Evolutionary conservation across 2,888 invertebrate genomes (phyloP), one percentile per base, ranked within the genome.

Genomic region (Tenthredo distinguenda): DNA sequence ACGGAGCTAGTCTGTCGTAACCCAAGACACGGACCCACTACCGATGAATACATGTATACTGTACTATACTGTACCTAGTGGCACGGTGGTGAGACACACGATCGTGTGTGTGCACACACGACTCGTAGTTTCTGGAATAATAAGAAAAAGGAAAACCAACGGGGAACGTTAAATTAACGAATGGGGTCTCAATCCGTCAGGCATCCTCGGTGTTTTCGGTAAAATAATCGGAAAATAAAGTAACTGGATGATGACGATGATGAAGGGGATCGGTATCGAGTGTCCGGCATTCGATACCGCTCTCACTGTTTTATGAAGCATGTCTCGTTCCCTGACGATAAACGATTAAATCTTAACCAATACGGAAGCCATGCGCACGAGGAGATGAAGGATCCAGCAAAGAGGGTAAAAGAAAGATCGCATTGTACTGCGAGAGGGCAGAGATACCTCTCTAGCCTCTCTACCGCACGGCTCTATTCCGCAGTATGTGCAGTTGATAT

Each of bases 1-100:
- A 93, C 93, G 92, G 93, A 91, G 91, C 92, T 90, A 89, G 83
- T 87, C 92, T 93, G 92, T 93, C 93, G 92, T 92, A 93, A 93
- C 87, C 94, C 95, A 85, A 95, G 94, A 91, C 95, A 95, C 91
- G 93, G 94, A 91, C 95, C 94, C 91, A 94, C 68, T 81, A 82
- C 55, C 40, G 37, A 74, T 74, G 40, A 26, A 31, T 47, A 72
- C 26, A 47, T 26, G 26, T 26, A 26, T 71, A 55, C 40, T 50
- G 15, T 21, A 47, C 47, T 43, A 72, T 43, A 50, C 18, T 50
- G n/a, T 55, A 55, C 55, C 55, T 55, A 55, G n/a, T 55, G 7
- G n/a, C n/a, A 15, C 12, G 40, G n/a, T 47, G 40, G n/a, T 40
- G n/a, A 31, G 58, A 84, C 81, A 76, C 34, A 77, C 34, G 55